These are phyloP conservation scores for Hedya salicella DNA, from an alignment of 2,888 invertebrate species.

Conservation along the genomic window DNA sequence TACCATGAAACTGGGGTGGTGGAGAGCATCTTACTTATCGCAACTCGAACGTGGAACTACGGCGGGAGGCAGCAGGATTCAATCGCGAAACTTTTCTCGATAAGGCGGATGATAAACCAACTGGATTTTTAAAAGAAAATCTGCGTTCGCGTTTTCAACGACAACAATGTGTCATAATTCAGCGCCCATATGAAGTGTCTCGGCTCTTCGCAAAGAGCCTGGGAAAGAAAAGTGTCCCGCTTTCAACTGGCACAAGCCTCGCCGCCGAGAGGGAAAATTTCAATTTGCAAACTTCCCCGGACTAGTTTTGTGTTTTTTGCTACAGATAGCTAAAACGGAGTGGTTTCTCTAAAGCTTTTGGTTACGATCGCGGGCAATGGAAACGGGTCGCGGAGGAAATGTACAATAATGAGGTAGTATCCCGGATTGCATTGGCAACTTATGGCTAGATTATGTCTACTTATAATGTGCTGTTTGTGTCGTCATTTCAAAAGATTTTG, in stretches of 20 bases:
- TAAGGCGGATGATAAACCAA: conserved; percentile 42
- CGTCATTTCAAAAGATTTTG: too few species aligned
- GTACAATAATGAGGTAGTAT: neutral
- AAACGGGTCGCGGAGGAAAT: neutral
- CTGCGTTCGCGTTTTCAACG: conserved; percentile 56
- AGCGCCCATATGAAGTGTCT: conserved; percentile 49
- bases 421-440: too few species aligned
- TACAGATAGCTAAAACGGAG: conserved; percentile 25
- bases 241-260: conserved; percentile 44
- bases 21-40: conserved; percentile 19
- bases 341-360: neutral
- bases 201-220: conserved; percentile 42
- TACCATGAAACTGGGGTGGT: conserved; percentile 13
- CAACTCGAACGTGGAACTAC: conserved; percentile 23
- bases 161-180: conserved; percentile 66
- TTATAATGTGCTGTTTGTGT: too few species aligned
- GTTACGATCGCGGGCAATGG: neutral
- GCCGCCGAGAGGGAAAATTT: conserved; percentile 40
- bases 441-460: too few species aligned
- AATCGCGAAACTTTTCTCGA: conserved; percentile 52
- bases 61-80: conserved; percentile 26
- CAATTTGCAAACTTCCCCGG: conserved; percentile 41
- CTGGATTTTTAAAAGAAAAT: conserved; percentile 46
- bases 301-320: conserved; percentile 29
- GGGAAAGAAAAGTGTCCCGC: conserved; percentile 52